Percentiles rank a stretch among this genome's conserved stretches.
These are phyloP conservation scores for Samia ricini DNA, from an alignment of 1,140 invertebrate genomes.

Conservation along the genomic window DNA sequence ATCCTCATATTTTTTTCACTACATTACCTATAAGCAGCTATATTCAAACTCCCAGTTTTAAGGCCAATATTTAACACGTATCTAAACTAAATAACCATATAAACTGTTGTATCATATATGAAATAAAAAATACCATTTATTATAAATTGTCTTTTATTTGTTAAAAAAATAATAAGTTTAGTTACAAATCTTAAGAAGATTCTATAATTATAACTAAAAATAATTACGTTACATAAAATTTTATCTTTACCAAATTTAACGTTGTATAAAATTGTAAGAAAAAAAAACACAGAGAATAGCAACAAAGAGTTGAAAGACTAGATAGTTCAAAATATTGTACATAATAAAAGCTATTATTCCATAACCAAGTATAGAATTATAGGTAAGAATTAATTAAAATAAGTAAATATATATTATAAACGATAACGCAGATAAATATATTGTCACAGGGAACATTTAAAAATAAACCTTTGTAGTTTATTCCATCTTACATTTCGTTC, in stretches of 20 bases:
- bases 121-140: neutral
- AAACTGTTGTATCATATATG: neutral
- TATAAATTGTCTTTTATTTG: neutral
- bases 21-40: constrained; percentile 7
- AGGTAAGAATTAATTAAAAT: neutral
- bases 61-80: neutral
- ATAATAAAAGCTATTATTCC: no score
- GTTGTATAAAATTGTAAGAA: no score
- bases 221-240: no score
- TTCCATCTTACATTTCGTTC: neutral
- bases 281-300: no score
- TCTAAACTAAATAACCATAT: neutral
- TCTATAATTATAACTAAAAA: no score
- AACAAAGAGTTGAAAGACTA: no score
- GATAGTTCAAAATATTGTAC: no score
- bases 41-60: constrained; percentile 11
- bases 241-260: no score
- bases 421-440: neutral
- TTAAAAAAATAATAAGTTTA: neutral
- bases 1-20: constrained; percentile 16
- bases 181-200: no score
- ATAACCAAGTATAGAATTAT: neutral
- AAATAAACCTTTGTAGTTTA: neutral
- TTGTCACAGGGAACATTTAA: neutral
- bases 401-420: neutral